Evolutionary conservation across 2,113 vertebrate species (phyloP).

Genomic region (Danionella cerebrum): DNA sequence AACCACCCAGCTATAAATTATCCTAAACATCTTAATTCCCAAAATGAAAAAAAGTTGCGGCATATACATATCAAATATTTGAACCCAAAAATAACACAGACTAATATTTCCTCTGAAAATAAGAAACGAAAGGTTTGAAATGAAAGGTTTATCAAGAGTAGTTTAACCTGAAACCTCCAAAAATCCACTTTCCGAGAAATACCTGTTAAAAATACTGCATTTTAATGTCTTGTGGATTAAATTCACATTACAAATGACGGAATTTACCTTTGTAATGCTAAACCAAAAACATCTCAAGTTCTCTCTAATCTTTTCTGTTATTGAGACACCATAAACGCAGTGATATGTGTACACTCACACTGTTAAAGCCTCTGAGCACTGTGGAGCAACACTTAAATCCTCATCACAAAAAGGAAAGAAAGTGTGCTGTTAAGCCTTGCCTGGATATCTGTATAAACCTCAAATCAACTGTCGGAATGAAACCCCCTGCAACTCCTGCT

Average conservation of each 20-base stretch:
- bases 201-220: too few species aligned
- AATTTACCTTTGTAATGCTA: neutral
- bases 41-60: too few species aligned
- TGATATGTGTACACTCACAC: slow-evolving; percentile 24
- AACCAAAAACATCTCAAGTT: neutral
- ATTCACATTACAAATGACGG: too few species aligned
- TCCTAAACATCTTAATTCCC: too few species aligned
- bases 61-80: too few species aligned
- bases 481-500: neutral
- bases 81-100: too few species aligned
- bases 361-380: slow-evolving; percentile 20
- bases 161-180: too few species aligned
- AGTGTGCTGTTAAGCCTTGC: slow-evolving; percentile 10
- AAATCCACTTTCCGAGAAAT: too few species aligned
- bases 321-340: neutral
- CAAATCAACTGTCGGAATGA: slow-evolving; percentile 12
- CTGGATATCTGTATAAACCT: slow-evolving; percentile 26
- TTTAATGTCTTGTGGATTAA: slow-evolving; percentile 2
- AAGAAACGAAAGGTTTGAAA: too few species aligned
- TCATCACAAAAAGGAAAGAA: slow-evolving; percentile 11
- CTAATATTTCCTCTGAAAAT: too few species aligned
- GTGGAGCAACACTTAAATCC: slow-evolving; percentile 29
- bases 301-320: slow-evolving; percentile 21
- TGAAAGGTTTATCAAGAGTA: too few species aligned
- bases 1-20: too few species aligned